phyloP scores from a whole-genome alignment of 2,113 vertebrate species.

The Lepus europaeus region DNA sequence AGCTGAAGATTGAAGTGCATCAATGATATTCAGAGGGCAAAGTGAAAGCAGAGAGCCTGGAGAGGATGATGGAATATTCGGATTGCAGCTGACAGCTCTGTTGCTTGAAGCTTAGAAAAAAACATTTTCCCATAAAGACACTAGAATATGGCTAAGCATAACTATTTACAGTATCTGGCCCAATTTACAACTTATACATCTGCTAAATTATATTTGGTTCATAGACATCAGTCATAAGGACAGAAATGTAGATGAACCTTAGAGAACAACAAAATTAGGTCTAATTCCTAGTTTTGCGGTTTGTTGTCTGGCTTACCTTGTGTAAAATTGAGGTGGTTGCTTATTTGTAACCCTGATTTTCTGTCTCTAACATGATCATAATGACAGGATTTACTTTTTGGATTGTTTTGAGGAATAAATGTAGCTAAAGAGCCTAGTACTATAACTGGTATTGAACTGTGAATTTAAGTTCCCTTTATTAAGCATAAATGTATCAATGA shows the following conservation, averaged over 20 bases:
- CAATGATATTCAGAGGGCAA: neutral
- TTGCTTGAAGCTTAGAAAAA: neutral
- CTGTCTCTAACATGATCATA: slow-evolving; percentile 21
- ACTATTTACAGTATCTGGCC: neutral
- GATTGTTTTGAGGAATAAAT: neutral
- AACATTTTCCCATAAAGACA: neutral
- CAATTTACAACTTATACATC: neutral
- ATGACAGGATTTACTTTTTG: neutral
- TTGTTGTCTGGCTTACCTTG: neutral
- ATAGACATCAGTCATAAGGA: neutral
- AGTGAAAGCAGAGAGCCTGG: neutral
- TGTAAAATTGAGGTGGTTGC: neutral
- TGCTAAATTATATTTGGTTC: neutral
- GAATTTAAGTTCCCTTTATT: neutral
- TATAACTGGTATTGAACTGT: neutral
- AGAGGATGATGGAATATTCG: neutral
- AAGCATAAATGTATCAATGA: neutral
- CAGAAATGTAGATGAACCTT: neutral
- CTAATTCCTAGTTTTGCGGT: slow-evolving; percentile 24
- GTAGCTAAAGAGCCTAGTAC: neutral
- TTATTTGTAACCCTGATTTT: neutral
- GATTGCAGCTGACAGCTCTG: neutral
- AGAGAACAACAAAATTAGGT: neutral
- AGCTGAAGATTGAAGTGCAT: neutral
- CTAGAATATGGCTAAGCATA: neutral